phyloP scores from a whole-genome alignment of 1,140 invertebrate genomes.

The Neodiprion pinetum region DNA sequence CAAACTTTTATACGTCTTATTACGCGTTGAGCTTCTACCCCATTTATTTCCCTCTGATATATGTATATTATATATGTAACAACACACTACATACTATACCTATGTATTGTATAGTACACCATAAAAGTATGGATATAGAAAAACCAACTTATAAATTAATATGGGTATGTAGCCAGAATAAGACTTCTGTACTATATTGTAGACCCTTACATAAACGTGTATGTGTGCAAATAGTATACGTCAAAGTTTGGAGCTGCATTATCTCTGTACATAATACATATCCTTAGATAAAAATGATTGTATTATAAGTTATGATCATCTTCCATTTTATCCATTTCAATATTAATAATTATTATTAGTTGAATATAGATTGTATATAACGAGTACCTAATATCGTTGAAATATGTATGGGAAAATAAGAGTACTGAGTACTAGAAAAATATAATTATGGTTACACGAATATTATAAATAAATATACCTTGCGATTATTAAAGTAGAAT shows the following conservation, averaged over 20 bases:
- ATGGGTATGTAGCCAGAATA: not conserved
- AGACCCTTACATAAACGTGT: not conserved
- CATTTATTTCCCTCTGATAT: not conserved
- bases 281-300: not conserved
- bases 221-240: not conserved
- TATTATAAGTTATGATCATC: not conserved
- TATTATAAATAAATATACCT: not conserved
- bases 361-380: conserved; percentile 3
- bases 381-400: not conserved
- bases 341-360: not conserved
- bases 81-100: not conserved
- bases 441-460: not conserved
- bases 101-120: not conserved
- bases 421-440: not conserved
- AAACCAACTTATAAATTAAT: not conserved
- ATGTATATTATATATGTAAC: not conserved
- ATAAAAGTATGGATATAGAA: not conserved
- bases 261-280: not conserved
- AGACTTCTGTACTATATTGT: conserved; percentile 3
- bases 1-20: not conserved
- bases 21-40: not conserved
- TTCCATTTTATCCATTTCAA: not conserved
- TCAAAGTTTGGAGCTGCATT: not conserved
- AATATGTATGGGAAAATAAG: not conserved
- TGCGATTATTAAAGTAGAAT: not conserved